phyloP scores from a whole-genome alignment of 2,113 vertebrate genomes.

The Murina feae region DNA sequence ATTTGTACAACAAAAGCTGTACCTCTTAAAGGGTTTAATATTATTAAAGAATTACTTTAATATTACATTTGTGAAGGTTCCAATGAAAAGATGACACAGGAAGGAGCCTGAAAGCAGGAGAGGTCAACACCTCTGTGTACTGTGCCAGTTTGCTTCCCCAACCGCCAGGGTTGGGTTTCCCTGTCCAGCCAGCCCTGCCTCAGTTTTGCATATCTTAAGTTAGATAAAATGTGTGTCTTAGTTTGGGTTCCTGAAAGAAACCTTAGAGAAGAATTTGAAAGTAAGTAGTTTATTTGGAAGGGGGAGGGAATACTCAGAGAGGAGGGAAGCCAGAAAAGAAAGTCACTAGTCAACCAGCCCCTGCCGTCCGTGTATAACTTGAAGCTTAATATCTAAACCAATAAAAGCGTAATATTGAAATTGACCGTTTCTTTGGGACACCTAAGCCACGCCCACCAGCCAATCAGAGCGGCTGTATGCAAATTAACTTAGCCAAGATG shows the following conservation, averaged over 20 bases:
- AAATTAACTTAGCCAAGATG: too few species aligned
- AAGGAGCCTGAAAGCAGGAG: not conserved
- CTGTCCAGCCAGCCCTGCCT: rapidly evolving
- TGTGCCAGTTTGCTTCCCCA: not conserved
- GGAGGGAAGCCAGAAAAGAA: not conserved
- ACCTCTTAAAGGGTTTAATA: not conserved
- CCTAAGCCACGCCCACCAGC: too few species aligned
- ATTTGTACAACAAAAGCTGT: not conserved
- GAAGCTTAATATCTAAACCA: not conserved
- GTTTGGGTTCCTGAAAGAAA: not conserved
- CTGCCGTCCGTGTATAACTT: rapidly evolving
- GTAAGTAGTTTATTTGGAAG: not conserved
- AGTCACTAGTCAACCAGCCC: not conserved
- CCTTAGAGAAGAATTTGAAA: not conserved
- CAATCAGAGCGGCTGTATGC: too few species aligned
- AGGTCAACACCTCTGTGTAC: rapidly evolving
- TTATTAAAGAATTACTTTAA: not conserved
- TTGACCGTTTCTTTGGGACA: too few species aligned
- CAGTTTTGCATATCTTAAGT: not conserved
- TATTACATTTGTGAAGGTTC: not conserved
- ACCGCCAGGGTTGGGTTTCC: too few species aligned
- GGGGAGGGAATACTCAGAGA: not conserved
- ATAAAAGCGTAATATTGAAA: too few species aligned
- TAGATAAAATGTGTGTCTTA: not conserved
- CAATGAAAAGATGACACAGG: not conserved